These are phyloP conservation scores for Cynopterus sphinx DNA, from an alignment of 2,797 vertebrate genomes.

Conservation along the genomic window DNA sequence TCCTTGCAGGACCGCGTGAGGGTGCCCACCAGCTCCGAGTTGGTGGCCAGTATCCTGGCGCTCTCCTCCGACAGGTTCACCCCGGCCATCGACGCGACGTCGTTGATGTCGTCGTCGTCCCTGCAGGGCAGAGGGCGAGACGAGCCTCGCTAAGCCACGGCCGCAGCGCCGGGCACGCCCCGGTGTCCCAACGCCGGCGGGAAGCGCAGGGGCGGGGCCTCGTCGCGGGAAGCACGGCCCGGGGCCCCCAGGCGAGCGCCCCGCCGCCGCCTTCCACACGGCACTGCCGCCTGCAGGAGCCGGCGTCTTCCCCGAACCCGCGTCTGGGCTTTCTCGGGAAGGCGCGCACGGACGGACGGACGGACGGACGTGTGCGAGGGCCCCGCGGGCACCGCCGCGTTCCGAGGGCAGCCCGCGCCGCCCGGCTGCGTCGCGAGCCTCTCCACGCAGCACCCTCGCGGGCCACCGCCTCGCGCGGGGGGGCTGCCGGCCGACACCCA, in stretches of 20 bases:
- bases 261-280: fast-evolving
- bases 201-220: too few relatives aligned
- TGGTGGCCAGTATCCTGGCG: slow-evolving; percentile 94
- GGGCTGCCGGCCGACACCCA: too few relatives aligned
- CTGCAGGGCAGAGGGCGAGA: slow-evolving; percentile 78
- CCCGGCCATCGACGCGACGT: slow-evolving; percentile 96
- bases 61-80: slow-evolving; percentile 97
- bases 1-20: slow-evolving; percentile 97
- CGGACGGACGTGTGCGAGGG: fast-evolving
- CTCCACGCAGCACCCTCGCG: too few relatives aligned
- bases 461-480: background rate
- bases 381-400: too few relatives aligned
- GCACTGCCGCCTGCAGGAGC: background rate
- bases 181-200: background rate
- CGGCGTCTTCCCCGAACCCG: background rate
- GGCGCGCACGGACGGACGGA: background rate
- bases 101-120: slow-evolving; percentile 97
- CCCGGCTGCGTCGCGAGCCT: too few relatives aligned
- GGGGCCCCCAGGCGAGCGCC: background rate
- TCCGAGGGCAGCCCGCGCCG: too few relatives aligned
- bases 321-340: background rate
- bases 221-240: background rate
- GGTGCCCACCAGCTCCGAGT: slow-evolving; percentile 94
- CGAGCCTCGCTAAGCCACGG: fast-evolving
- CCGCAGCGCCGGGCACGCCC: too few relatives aligned